Percentiles rank a stretch among this genome's conserved stretches.
These are phyloP conservation scores for Triops cancriformis DNA, from an alignment of 1,140 invertebrate genomes.

Conservation along the genomic window DNA sequence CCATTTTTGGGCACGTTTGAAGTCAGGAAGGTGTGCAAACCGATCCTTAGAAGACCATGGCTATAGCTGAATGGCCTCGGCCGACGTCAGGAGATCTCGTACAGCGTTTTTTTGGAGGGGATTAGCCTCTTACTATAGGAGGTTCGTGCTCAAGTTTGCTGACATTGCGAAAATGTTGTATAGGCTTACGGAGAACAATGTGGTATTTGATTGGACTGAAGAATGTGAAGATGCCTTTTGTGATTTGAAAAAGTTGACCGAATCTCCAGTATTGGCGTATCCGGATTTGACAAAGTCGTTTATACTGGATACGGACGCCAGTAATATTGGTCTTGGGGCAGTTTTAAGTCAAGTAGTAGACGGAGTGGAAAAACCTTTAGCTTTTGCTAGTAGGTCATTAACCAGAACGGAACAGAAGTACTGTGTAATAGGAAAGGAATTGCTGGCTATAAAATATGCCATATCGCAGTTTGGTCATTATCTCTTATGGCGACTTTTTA, in stretches of 20 bases:
- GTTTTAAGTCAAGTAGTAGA: slow-evolving; percentile 39
- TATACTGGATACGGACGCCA: slow-evolving; percentile 42
- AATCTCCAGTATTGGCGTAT: slow-evolving; percentile 33
- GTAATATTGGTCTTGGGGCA: slow-evolving; percentile 38
- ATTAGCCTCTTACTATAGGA: slow-evolving; percentile 25
- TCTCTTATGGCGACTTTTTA: slow-evolving; percentile 37
- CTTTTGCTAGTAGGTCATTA: slow-evolving; percentile 32
- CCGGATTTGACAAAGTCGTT: slow-evolving; percentile 37
- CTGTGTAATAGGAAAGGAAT: slow-evolving; percentile 39
- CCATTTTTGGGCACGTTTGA: slow-evolving; percentile 34
- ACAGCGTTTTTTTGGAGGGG: slow-evolving; percentile 28
- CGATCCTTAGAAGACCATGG: too few relatives aligned
- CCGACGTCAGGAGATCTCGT: slow-evolving; percentile 28
- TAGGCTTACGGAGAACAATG: slow-evolving; percentile 17
- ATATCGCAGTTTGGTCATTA: slow-evolving; percentile 37
- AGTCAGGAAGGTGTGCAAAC: slow-evolving; percentile 30
- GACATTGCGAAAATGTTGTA: too few relatives aligned
- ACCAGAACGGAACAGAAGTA: slow-evolving; percentile 37
- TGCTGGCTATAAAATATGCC: slow-evolving; percentile 38
- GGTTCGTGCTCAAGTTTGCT: slow-evolving; percentile 28
- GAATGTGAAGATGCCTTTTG: not conserved
- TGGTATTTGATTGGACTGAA: not conserved
- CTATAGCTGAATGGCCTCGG: slow-evolving; percentile 29
- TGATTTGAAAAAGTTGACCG: slow-evolving; percentile 33
- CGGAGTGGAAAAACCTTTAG: slow-evolving; percentile 32